Conservation (phyloP, 2,797 vertebrate genomes). For the Spinibarbus caldwelli region DNA sequence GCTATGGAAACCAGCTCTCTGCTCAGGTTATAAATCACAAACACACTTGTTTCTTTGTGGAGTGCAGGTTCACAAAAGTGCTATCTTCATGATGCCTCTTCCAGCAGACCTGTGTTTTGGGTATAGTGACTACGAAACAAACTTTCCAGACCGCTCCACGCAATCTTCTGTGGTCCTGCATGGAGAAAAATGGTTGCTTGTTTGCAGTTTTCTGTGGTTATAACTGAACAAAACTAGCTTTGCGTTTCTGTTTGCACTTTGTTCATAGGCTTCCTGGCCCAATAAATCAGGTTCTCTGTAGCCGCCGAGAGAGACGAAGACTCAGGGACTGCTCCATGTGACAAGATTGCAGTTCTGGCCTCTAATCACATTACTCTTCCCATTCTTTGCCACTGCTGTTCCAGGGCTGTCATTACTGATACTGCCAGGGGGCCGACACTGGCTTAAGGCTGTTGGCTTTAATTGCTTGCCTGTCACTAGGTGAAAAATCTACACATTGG, state of each 20-base stretch:
- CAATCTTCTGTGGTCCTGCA: not conserved
- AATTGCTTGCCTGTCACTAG: conserved; percentile 56
- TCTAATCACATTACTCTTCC: conserved; percentile 56
- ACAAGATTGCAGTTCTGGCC: conserved; percentile 53
- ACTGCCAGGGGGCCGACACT: conserved; percentile 25
- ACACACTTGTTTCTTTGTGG: conserved; percentile 28
- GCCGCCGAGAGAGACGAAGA: not conserved
- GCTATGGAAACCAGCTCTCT: conserved; percentile 62
- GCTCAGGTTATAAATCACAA: conserved; percentile 56
- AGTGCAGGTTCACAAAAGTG: conserved; percentile 28
- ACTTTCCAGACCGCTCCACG: conserved; percentile 8
- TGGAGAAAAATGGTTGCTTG: conserved; percentile 13
- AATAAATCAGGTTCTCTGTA: conserved; percentile 45
- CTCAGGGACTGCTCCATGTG: conserved; percentile 32
- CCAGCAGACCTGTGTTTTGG: conserved; percentile 28
- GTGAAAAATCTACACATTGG: conserved; percentile 52
- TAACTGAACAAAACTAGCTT: conserved; percentile 50
- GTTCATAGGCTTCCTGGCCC: conserved; percentile 21
- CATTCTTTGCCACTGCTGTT: conserved; percentile 40
- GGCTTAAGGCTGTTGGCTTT: conserved; percentile 45
- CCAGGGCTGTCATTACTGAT: conserved; percentile 42
- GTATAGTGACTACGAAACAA: conserved; percentile 17
- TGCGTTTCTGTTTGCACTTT: conserved; percentile 46
- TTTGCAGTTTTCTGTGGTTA: conserved; percentile 28
- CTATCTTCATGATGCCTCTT: conserved; percentile 10